Percentiles rank a stretch among this genome's conserved stretches.
Evolutionary conservation across 2,113 vertebrate species (phyloP).

Genomic region (Pavo muticus): DNA sequence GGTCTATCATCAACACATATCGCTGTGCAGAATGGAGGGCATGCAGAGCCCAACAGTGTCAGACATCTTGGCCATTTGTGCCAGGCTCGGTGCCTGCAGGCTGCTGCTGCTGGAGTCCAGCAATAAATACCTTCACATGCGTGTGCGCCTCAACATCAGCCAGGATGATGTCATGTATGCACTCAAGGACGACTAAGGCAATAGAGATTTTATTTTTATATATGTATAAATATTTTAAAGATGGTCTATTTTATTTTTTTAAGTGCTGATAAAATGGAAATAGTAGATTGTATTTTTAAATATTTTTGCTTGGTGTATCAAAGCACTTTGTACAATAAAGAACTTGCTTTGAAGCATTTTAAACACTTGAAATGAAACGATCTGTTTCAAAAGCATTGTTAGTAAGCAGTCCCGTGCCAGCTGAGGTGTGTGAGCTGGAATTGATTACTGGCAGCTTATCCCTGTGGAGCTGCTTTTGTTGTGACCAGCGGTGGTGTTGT

Average conservation of each 20-base stretch:
- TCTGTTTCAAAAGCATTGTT: not conserved
- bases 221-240: conserved; percentile 19
- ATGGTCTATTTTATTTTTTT: not conserved
- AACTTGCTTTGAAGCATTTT: not conserved
- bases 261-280: not conserved
- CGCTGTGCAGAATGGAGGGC: conserved; percentile 91
- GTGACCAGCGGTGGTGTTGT: not conserved
- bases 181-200: conserved; percentile 82
- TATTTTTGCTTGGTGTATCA: not conserved
- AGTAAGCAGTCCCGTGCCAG: not conserved
- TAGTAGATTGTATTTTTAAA: not conserved
- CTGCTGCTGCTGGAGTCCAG: conserved; percentile 88
- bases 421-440: not conserved
- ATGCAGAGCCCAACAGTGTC: conserved; percentile 84
- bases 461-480: not conserved
- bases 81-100: conserved; percentile 86
- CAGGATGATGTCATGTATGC: conserved; percentile 91
- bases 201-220: not conserved
- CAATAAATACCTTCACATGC: conserved; percentile 84
- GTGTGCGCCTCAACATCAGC: conserved; percentile 91
- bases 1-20: conserved; percentile 90
- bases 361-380: not conserved
- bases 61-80: conserved; percentile 85
- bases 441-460: not conserved
- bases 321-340: conserved; percentile 36